Conservation (phyloP, 2,888 invertebrate species). For the Aporophyla nigra region DNA sequence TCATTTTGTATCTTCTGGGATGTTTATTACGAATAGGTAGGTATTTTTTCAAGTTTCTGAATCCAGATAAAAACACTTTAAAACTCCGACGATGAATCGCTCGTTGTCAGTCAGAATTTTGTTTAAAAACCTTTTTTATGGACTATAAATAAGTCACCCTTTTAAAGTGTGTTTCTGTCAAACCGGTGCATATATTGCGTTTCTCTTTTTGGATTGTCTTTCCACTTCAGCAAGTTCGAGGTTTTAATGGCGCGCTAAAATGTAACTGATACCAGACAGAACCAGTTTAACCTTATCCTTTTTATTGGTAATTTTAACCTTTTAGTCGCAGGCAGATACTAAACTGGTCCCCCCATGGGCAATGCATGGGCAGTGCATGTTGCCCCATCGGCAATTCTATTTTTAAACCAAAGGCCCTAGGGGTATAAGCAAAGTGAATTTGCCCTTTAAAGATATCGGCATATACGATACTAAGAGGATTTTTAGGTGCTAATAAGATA, state of each 20-base stretch:
- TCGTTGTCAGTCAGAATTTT: background rate
- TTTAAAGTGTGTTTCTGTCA: constrained; percentile 4
- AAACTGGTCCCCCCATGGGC: too few relatives aligned
- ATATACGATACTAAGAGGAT: too few relatives aligned
- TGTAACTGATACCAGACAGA: constrained; percentile 2
- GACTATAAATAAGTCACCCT: constrained; percentile 1
- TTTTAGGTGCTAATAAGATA: too few relatives aligned
- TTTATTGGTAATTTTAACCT: constrained; percentile 6
- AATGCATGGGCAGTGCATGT: too few relatives aligned
- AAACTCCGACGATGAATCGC: background rate
- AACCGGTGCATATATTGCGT: constrained; percentile 6
- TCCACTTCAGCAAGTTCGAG: constrained; percentile 1
- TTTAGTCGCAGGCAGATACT: too few relatives aligned
- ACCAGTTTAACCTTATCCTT: constrained; percentile 17
- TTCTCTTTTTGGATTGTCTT: constrained; percentile 1
- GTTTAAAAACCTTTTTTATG: background rate
- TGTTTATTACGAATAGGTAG: background rate
- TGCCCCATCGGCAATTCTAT: too few relatives aligned
- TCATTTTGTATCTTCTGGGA: background rate
- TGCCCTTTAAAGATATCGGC: too few relatives aligned
- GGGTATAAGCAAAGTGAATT: too few relatives aligned
- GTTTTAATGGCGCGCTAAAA: background rate
- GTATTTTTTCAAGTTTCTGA: background rate
- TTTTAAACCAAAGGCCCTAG: background rate
- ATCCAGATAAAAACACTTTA: background rate